Evolutionary conservation across 2,888 invertebrate species (phyloP).

Genomic region (Idaea biselata): DNA sequence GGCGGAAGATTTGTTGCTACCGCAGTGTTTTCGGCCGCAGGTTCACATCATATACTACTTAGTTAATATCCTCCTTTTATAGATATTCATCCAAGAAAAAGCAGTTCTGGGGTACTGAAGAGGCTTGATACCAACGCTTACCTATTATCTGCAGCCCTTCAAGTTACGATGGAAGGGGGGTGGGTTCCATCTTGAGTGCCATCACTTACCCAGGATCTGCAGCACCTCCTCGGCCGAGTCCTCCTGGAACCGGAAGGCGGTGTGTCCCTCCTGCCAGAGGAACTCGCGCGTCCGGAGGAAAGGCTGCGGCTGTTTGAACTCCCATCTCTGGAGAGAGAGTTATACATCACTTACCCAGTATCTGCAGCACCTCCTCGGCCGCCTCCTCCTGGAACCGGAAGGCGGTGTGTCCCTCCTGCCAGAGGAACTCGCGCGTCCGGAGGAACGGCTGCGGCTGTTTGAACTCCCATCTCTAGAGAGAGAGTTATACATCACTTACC

Average conservation of each 20-base stretch:
- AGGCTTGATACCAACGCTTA: too few relatives aligned
- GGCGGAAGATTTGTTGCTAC: too few relatives aligned
- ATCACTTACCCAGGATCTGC: conserved; percentile 81
- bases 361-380: conserved; percentile 90
- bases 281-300: conserved; percentile 99
- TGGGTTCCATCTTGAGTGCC: too few relatives aligned
- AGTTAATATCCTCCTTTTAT: too few relatives aligned
- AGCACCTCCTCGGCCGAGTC: conserved; percentile 96
- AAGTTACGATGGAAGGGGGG: too few relatives aligned
- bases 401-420: conserved; percentile 99
- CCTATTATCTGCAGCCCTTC: too few relatives aligned
- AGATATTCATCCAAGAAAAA: too few relatives aligned
- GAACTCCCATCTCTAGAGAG: conserved; percentile 96
- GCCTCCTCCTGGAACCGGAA: conserved; percentile 92
- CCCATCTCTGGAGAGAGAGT: conserved; percentile 89
- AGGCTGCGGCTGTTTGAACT: conserved; percentile 99
- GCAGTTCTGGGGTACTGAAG: too few relatives aligned
- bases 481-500: not conserved
- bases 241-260: conserved; percentile 90
- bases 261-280: conserved; percentile 99
- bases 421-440: conserved; percentile 98
- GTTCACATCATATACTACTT: too few relatives aligned
- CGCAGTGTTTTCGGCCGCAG: too few relatives aligned
- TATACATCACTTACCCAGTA: conserved; percentile 76
- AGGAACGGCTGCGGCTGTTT: conserved; percentile 99